phyloP scores from a whole-genome alignment of 2,888 invertebrate species.

The Stenodera caucasica region DNA sequence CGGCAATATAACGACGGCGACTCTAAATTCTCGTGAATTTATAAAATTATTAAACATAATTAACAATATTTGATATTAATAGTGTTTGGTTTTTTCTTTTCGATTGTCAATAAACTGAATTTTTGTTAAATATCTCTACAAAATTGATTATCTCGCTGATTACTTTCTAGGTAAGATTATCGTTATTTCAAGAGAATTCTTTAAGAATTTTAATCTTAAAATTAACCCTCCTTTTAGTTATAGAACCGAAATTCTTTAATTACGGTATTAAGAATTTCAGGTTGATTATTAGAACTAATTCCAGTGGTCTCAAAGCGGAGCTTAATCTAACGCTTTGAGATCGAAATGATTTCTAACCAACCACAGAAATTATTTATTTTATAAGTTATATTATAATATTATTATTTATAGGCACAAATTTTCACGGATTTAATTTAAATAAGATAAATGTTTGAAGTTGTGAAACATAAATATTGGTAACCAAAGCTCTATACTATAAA shows the following conservation, averaged over 20 bases:
- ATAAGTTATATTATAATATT: no score
- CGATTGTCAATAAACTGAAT: no score
- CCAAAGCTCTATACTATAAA: background rate
- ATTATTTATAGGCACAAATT: background rate
- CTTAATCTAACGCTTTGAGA: conserved; percentile 15
- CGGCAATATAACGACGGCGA: background rate
- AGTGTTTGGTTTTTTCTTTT: no score
- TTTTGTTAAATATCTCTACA: background rate
- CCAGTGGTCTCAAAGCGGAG: background rate
- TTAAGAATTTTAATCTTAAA: no score
- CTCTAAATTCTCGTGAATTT: conserved; percentile 16
- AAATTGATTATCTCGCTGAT: background rate
- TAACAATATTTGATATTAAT: no score
- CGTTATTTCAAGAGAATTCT: no score
- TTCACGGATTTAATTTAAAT: conserved; percentile 33
- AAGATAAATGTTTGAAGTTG: conserved; percentile 39
- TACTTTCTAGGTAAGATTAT: background rate
- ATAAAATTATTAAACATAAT: no score
- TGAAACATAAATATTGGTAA: conserved; percentile 32
- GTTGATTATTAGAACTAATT: background rate
- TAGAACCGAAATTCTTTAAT: no score
- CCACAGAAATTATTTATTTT: no score
- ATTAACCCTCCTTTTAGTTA: no score
- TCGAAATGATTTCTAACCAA: conserved; percentile 11
- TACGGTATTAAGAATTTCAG: no score